phyloP scores from a whole-genome alignment of 1,140 invertebrate genomes.

The Megalopta genalis region DNA sequence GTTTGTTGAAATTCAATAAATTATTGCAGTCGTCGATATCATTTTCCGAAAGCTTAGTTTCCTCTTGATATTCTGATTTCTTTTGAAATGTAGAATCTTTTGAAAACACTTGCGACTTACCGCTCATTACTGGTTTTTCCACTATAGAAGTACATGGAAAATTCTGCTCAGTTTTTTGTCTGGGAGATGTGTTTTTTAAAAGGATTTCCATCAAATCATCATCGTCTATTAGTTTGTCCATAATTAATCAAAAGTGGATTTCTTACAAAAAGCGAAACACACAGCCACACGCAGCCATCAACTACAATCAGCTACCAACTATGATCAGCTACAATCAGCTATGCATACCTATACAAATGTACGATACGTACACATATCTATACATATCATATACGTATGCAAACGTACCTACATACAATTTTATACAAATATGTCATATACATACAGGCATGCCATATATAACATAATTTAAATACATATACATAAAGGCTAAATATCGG shows the following conservation, averaged over 20 bases:
- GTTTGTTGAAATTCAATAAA: conserved; percentile 59
- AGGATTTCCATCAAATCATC: neutral
- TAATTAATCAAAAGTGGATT: neutral
- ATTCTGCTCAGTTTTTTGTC: neutral
- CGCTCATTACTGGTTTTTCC: neutral
- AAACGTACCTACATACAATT: too few species aligned
- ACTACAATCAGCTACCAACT: too few species aligned
- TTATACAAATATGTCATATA: too few species aligned
- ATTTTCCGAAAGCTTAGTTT: neutral
- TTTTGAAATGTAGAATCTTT: neutral
- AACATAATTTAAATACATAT: too few species aligned
- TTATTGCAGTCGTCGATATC: neutral
- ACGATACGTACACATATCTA: too few species aligned
- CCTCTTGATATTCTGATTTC: neutral
- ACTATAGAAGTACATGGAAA: neutral
- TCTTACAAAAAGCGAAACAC: too few species aligned
- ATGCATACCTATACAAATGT: too few species aligned
- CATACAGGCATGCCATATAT: too few species aligned
- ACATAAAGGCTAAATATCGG: too few species aligned
- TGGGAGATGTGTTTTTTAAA: neutral
- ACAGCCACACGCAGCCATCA: too few species aligned
- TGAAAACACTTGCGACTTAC: neutral
- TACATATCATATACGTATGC: too few species aligned
- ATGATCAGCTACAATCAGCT: too few species aligned
- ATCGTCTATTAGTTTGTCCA: neutral